A percentile compares a stretch with the other conserved stretches of the same genome.
phyloP scores from a whole-genome alignment of 2,888 invertebrate species.

The Xylophagus ater region DNA sequence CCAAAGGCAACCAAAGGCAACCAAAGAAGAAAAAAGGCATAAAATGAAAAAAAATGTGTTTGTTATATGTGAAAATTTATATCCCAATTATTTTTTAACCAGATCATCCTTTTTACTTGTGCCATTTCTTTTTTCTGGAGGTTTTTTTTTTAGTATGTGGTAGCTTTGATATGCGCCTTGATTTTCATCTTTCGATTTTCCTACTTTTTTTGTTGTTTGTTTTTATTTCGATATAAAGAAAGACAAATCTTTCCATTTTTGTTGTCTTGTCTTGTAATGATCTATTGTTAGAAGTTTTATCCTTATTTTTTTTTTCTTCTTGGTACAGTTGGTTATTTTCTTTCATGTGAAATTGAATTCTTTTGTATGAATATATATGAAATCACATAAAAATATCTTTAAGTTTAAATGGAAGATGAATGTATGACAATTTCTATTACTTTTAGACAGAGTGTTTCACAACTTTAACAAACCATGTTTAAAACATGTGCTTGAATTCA shows the following conservation, averaged over 20 bases:
- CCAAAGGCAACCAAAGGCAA: not conserved
- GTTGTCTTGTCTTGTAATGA: slow-evolving; percentile 3
- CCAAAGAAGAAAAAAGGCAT: not conserved
- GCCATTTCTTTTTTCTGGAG: not conserved
- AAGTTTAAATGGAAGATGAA: too few relatives aligned
- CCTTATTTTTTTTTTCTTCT: too few relatives aligned
- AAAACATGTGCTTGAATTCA: too few relatives aligned
- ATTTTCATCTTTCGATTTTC: too few relatives aligned
- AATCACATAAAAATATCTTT: too few relatives aligned
- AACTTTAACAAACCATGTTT: too few relatives aligned
- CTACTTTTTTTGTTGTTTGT: not conserved
- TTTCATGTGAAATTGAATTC: too few relatives aligned
- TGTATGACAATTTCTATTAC: too few relatives aligned
- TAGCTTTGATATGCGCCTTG: too few relatives aligned
- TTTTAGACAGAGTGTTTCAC: too few relatives aligned
- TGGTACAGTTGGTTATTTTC: too few relatives aligned
- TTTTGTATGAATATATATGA: too few relatives aligned
- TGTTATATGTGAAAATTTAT: slow-evolving; percentile 11
- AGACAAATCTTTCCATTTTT: slow-evolving; percentile 5
- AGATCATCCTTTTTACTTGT: slow-evolving; percentile 4
- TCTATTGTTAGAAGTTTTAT: not conserved
- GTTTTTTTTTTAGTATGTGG: slow-evolving; percentile 3
- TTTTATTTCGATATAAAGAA: slow-evolving; percentile 1
- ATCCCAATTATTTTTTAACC: slow-evolving; percentile 9
- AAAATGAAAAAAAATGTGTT: slow-evolving; percentile 1